These are phyloP conservation scores for Hydractinia echinata DNA, from an alignment of 30 jellyfish, hydroid and myxozoan species.

Conservation along the genomic window DNA sequence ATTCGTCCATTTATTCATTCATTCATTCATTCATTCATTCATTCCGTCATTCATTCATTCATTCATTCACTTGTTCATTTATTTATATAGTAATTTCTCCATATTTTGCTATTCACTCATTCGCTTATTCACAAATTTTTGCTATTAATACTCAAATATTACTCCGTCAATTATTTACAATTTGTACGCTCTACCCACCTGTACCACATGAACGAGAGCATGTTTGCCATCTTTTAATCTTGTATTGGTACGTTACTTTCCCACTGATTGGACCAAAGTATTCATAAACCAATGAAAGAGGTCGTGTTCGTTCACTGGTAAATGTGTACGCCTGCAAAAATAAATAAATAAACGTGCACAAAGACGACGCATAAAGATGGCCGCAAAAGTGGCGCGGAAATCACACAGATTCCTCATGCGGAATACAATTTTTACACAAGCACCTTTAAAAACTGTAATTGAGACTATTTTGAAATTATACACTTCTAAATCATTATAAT, in stretches of 20 bases:
- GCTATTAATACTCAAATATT: neutral
- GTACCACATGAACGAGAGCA: constrained; percentile 63
- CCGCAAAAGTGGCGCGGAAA: too few relatives aligned
- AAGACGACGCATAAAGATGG: too few relatives aligned
- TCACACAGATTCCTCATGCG: too few relatives aligned
- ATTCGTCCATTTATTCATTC: too few relatives aligned
- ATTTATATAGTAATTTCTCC: too few relatives aligned
- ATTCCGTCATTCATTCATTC: neutral
- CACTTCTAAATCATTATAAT: too few relatives aligned
- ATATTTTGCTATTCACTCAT: too few relatives aligned
- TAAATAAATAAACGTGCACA: neutral
- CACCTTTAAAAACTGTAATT: too few relatives aligned
- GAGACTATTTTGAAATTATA: too few relatives aligned
- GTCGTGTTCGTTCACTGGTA: neutral
- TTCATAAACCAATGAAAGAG: constrained; percentile 22
- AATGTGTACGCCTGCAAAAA: constrained; percentile 4
- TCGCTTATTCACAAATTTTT: neutral
- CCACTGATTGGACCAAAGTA: constrained; percentile 39
- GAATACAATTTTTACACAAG: too few relatives aligned
- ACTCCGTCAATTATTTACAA: neutral
- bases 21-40: neutral
- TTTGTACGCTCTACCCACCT: constrained; percentile 4
- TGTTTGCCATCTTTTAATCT: constrained; percentile 44
- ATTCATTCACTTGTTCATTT: neutral
- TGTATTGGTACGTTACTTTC: constrained; percentile 35